These are phyloP conservation scores for Hypsibius dujardini DNA, from an alignment of 1,140 invertebrate genomes.

Conservation along the genomic window DNA sequence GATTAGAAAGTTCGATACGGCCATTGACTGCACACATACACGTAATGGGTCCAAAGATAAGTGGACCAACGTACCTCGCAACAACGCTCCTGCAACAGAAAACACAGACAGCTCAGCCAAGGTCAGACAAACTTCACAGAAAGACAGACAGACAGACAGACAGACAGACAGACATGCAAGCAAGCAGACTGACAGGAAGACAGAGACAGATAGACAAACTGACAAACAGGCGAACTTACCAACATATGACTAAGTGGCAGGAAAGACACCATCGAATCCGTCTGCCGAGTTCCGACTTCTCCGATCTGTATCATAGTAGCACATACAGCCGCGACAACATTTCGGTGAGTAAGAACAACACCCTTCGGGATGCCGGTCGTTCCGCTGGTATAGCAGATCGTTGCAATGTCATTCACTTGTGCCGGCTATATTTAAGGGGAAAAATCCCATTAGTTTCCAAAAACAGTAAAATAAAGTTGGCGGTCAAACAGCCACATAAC, in stretches of 20 bases:
- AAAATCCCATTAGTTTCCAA: too few relatives aligned
- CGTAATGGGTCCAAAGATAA: too few relatives aligned
- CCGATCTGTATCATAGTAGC: conserved; percentile 60
- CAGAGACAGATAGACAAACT: too few relatives aligned
- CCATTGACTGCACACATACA: too few relatives aligned
- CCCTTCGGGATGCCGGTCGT: conserved; percentile 96
- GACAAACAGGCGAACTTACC: conserved; percentile 25
- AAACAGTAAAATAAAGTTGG: conserved; percentile 22
- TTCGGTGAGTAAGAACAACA: conserved; percentile 84
- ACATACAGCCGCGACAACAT: conserved; percentile 66
- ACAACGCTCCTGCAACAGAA: conserved; percentile 45
- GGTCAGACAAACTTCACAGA: too few relatives aligned
- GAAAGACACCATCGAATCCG: conserved; percentile 61
- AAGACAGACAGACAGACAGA: too few relatives aligned
- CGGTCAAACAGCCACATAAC: background rate
- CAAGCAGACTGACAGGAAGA: too few relatives aligned
- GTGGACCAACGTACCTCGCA: conserved; percentile 45
- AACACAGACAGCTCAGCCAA: background rate
- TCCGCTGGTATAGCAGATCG: conserved; percentile 88
- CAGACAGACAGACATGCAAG: too few relatives aligned
- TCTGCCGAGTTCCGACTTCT: conserved; percentile 24
- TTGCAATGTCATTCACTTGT: conserved; percentile 62
- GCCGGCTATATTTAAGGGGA: conserved; percentile 45
- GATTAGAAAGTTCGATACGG: too few relatives aligned
- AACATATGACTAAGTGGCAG: conserved; percentile 91